Conservation (phyloP, 2,888 invertebrate genomes). For the Catocala nupta region DNA sequence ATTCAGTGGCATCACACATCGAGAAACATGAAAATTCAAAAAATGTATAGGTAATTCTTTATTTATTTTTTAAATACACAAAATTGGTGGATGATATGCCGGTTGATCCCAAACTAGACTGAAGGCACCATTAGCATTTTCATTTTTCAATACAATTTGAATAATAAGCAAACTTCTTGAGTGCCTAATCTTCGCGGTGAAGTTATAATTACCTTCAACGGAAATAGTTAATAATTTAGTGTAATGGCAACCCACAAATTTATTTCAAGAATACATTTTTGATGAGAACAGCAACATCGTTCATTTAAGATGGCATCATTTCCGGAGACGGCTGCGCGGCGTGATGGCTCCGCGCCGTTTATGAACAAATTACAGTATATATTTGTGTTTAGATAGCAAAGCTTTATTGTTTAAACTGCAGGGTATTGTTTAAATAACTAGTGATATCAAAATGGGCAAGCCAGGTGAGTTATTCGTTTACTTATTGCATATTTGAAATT, state of each 20-base stretch:
- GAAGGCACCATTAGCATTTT: too few species aligned
- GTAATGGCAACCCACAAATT: constrained; percentile 24
- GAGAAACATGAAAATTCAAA: too few species aligned
- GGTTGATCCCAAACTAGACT: too few species aligned
- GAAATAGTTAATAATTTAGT: constrained; percentile 21
- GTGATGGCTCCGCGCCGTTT: constrained; percentile 70
- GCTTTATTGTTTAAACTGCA: constrained; percentile 38
- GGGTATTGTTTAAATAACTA: constrained; percentile 34
- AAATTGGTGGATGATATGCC: too few species aligned
- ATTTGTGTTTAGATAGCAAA: constrained; percentile 72
- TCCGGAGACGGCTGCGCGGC: constrained; percentile 71
- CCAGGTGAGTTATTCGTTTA: constrained; percentile 71
- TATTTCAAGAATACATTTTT: constrained; percentile 6
- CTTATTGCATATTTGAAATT: background rate
- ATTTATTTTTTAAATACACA: too few species aligned
- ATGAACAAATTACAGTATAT: constrained; percentile 68
- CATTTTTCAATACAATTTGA: too few species aligned
- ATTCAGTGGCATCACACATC: too few species aligned
- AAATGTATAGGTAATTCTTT: too few species aligned
- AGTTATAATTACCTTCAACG: too few species aligned
- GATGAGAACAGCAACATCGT: constrained; percentile 48
- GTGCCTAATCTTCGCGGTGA: too few species aligned
- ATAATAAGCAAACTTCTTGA: too few species aligned
- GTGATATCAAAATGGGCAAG: constrained; percentile 71
- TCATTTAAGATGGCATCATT: constrained; percentile 77